Conservation (phyloP, 2,113 vertebrate species). For the Plecturocebus donacophilus region DNA sequence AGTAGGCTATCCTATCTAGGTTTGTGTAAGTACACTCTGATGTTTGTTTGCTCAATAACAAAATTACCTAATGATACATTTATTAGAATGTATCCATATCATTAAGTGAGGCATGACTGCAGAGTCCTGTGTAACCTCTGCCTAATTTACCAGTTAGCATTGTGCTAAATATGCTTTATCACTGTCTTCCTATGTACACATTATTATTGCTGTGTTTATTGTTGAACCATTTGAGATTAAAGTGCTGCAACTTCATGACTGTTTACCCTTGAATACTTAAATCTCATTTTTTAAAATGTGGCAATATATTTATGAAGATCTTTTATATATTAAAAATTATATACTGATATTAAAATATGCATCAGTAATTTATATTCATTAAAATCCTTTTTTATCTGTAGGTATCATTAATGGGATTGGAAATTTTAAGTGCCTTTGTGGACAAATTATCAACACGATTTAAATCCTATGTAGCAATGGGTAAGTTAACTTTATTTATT, state of each 20-base stretch:
- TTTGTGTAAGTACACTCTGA: background rate
- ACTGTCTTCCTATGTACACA: background rate
- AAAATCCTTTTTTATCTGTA: constrained; percentile 80
- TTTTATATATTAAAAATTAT: constrained; percentile 33
- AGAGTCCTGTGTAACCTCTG: background rate
- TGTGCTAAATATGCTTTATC: background rate
- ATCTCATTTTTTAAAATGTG: background rate
- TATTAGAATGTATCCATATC: background rate
- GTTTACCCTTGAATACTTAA: background rate
- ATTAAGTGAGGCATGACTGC: background rate
- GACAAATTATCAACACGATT: constrained; percentile 92
- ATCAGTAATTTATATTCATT: constrained; percentile 51
- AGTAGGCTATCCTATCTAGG: background rate
- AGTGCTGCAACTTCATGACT: background rate
- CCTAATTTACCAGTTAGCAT: background rate
- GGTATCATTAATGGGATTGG: constrained; percentile 94
- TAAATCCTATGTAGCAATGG: constrained; percentile 92
- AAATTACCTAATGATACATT: background rate
- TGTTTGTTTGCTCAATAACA: background rate
- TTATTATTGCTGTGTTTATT: background rate
- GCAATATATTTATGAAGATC: background rate
- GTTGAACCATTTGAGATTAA: constrained; percentile 30
- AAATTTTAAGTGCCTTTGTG: constrained; percentile 93
- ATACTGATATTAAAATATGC: background rate
- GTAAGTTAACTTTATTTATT: constrained; percentile 84